Conservation (phyloP, 2,113 vertebrate species). For the Choloepus hoffmanni region DNA sequence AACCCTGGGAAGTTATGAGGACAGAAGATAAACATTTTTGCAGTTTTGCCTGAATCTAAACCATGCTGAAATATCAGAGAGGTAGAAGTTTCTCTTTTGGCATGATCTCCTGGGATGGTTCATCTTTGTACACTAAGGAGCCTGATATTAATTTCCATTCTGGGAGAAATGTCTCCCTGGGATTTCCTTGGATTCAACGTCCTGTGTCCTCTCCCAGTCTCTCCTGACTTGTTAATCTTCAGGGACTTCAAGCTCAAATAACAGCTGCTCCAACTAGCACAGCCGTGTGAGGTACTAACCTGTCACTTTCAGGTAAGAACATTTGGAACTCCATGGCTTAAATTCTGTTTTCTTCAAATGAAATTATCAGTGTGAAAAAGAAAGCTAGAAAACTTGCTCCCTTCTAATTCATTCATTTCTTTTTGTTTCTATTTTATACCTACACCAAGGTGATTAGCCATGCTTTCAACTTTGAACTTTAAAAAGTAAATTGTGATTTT, state of each 20-base stretch:
- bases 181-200: not conserved
- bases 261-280: not conserved
- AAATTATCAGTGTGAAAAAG: not conserved
- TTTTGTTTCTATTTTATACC: not conserved
- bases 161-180: not conserved
- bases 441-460: not conserved
- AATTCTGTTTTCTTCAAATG: not conserved
- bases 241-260: not conserved
- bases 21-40: not conserved
- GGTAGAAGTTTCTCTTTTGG: not conserved
- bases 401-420: not conserved
- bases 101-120: not conserved
- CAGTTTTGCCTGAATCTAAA: not conserved
- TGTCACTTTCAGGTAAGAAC: not conserved
- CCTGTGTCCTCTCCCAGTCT: not conserved
- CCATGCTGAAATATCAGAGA: not conserved
- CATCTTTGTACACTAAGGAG: not conserved
- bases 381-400: not conserved
- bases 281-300: too few relatives aligned
- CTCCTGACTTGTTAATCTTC: not conserved
- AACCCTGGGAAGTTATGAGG: fast-evolving
- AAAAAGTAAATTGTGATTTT: not conserved
- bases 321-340: not conserved
- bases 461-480: not conserved
- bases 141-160: constrained; percentile 24